Conservation (phyloP, 1,140 invertebrate species). For the Dendroctonus valens region DNA sequence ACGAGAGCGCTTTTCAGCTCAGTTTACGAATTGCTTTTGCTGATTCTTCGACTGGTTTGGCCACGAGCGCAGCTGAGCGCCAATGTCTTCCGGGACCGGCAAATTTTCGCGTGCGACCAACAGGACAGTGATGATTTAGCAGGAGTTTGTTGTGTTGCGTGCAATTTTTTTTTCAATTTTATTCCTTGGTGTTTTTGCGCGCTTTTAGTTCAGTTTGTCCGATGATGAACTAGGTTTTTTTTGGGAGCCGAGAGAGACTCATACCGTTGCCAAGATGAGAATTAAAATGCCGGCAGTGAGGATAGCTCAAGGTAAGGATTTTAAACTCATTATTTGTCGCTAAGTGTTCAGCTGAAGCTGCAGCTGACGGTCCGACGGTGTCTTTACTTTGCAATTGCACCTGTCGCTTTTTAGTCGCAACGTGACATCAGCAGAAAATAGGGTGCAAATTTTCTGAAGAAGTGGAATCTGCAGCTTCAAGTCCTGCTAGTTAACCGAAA, state of each 20-base stretch:
- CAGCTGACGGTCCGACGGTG: too few relatives aligned
- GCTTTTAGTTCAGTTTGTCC: conserved; percentile 12
- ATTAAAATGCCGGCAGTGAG: conserved; percentile 93
- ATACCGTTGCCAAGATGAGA: conserved; percentile 73
- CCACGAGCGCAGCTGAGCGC: background rate
- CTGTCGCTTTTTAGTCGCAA: too few relatives aligned
- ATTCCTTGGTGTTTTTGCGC: conserved; percentile 14
- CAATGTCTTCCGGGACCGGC: conserved; percentile 3
- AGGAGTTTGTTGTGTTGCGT: conserved; percentile 28
- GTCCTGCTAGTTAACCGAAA: too few relatives aligned
- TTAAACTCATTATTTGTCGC: background rate
- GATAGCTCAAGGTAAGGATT: conserved; percentile 82
- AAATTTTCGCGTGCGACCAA: conserved; percentile 20
- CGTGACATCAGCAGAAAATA: too few relatives aligned
- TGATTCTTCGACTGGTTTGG: too few relatives aligned
- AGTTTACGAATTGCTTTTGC: too few relatives aligned
- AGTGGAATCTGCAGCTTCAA: too few relatives aligned
- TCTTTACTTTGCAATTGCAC: too few relatives aligned
- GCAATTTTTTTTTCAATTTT: conserved; percentile 14
- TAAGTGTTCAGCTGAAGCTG: too few relatives aligned
- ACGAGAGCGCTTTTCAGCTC: too few relatives aligned
- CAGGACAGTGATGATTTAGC: conserved; percentile 22
- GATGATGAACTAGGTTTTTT: conserved; percentile 23
- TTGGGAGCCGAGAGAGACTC: conserved; percentile 17
- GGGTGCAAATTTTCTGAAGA: too few relatives aligned